These are phyloP conservation scores for Drosophila austrosaltans DNA, from an alignment of 2,888 invertebrate species.

Conservation along the genomic window DNA sequence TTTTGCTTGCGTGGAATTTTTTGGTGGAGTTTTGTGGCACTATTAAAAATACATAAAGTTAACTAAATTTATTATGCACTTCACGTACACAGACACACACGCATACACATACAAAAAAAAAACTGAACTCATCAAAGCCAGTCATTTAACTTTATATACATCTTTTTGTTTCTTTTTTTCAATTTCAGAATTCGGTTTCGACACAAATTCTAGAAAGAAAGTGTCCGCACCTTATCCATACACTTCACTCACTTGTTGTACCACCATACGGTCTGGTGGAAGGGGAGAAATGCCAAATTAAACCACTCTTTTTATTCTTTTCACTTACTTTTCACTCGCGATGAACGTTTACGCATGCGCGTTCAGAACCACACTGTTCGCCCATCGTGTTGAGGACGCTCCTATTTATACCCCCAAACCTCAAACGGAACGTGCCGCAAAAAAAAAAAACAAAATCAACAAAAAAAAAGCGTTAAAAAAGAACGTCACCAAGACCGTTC, in stretches of 20 bases:
- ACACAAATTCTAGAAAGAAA: conserved; percentile 55
- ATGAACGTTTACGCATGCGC: conserved; percentile 62
- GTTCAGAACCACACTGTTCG: conserved; percentile 73
- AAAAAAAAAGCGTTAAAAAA: conserved; percentile 23
- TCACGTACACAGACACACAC: conserved; percentile 49
- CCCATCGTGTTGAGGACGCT: conserved; percentile 57
- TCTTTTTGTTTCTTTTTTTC: conserved; percentile 43
- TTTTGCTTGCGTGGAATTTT: conserved; percentile 19
- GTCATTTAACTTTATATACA: conserved; percentile 48
- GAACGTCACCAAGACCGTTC: conserved; percentile 51
- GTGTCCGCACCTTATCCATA: conserved; percentile 43
- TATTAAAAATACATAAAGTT: conserved; percentile 58
- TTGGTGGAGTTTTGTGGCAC: conserved; percentile 45
- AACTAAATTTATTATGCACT: conserved; percentile 49
- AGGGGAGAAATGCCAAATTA: conserved; percentile 1
- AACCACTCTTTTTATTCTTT: conserved; percentile 38
- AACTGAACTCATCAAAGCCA: conserved; percentile 21
- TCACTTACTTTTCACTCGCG: conserved; percentile 45
- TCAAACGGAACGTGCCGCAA: conserved; percentile 40
- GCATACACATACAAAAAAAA: conserved; percentile 30
- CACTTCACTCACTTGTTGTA: conserved; percentile 25
- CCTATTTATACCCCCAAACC: conserved; percentile 70
- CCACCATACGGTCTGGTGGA: neutral
- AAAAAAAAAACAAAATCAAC: conserved; percentile 27
- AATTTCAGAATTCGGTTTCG: conserved; percentile 9